Base-by-base conservation (phyloP, 2,797 vertebrate species). In the Tinamus major region DNA sequence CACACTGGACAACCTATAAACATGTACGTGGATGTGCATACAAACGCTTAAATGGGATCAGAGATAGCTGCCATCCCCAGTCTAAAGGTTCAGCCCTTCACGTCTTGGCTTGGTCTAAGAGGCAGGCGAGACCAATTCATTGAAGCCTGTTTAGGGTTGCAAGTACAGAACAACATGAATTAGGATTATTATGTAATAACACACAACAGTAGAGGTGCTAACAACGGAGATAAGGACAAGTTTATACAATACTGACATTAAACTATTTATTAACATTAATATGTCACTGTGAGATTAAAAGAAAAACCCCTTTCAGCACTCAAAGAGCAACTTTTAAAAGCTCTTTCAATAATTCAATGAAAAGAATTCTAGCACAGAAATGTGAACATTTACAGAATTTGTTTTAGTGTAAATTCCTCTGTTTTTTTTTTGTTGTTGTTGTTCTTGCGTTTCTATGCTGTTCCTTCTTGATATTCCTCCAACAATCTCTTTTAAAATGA, bases 181-280 rank as follows among this genome's bases (percentile, higher is more conserved):
- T 80, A 65, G 58, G 58, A 85, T 80, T 94, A 68, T 90, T 87
- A 44, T 41, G 37, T 48, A 83, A 75, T 64, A 91, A 72, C 15
- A 55, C 55, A 89, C 41, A 69, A 39, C 41, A 80, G 4, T 35
- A 76, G 76, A 89, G 81, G 87, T 92, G 87, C 46, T 94, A 86
- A 93, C 78, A 90, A 80, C 37, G 59, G 72, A 92, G 37, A 27
- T 35, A 89, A 39, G 39, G 69, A 69, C 37, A 89, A 90, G 76
- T 96, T 96, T 90, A 90, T 85, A 89, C 59, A 58, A 31, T 16
- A 31, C 48, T 71, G 79, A 94, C 0, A 0, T 91, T 85, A 85
- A 92, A 88, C 51, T 71, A 95, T 93, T 93, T 84, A 88, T 94
- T 90, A 96, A 88, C 61, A 90, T 90, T 90, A 92, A 88, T 80